Base-by-base conservation (phyloP, 92 coral and sea anemone genomes). In the Zoanthus sansibaricus region DNA sequence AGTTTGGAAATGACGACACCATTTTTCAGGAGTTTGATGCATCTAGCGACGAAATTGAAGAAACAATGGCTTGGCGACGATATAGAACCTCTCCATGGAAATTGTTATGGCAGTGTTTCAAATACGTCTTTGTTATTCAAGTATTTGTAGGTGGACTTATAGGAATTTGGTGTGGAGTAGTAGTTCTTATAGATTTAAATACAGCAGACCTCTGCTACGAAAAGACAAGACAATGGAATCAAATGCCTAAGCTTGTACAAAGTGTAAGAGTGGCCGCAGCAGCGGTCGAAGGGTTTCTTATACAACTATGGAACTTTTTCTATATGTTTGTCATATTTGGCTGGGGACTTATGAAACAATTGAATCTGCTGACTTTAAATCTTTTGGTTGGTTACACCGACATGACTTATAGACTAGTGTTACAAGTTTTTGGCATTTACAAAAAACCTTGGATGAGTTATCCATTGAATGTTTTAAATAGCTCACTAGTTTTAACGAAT, bases 271-370 rank as follows among this genome's bases (percentile, higher is more conserved):
- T 77, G 4, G 31, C 91, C n/a, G 88, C 85, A 14, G 78, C 80
- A 14, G 88, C 93, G 1, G 73, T 87, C 9, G 91, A 91, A 54
- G 93, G 91, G 8, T 91, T 91, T 71, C 37, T 82, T 4, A 87
- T 91, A 44, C 88, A 91, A n/a, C 37, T 91, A 44, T 91, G 93
- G 93, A 87, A 91, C 71, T 91, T 80, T 74, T 87, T 87, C 51
- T 82, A 82, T 12, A 37, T 91, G 55, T 42, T 80, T 18, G 75
- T 87, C 4, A 86, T 87, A 11, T 91, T 91, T 76, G 88, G 86
- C 46, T 91, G 93, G 93, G 47, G 66, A 7, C 66, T 91, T 42
- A 87, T 91, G 91, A 91, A 83, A 52, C 67, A 87, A 2, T 20
- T 90, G 67, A 90, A 86, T 15, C 47, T 90, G 51, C 52, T 90